Conservation (phyloP, 2,888 invertebrate genomes). For the Phrixothrix hirtus region DNA sequence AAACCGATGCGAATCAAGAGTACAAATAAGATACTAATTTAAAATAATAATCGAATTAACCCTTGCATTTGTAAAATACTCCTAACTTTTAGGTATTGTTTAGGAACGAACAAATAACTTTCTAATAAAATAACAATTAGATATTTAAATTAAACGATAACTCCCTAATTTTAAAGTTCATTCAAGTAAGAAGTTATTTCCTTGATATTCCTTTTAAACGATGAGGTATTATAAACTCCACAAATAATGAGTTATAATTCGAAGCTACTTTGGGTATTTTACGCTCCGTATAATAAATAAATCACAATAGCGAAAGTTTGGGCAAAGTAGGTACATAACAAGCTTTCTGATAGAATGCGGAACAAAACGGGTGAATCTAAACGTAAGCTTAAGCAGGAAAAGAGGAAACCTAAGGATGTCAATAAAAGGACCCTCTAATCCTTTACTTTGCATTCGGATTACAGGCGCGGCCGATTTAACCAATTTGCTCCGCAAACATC, state of each 20-base stretch:
- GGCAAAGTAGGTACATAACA: slow-evolving; percentile 28
- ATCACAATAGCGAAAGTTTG: slow-evolving; percentile 31
- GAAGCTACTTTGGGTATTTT: slow-evolving; percentile 23
- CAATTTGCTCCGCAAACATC: slow-evolving; percentile 53
- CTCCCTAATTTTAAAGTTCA: slow-evolving; percentile 22
- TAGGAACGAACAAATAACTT: not conserved
- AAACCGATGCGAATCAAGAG: too few species aligned
- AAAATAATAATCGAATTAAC: too few species aligned
- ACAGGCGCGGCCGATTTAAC: slow-evolving; percentile 53
- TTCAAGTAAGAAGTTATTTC: slow-evolving; percentile 16
- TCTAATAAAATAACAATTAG: slow-evolving; percentile 19
- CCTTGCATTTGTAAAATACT: too few species aligned
- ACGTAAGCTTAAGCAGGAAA: slow-evolving; percentile 31
- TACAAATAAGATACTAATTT: too few species aligned
- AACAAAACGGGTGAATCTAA: slow-evolving; percentile 30
- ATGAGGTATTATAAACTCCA: slow-evolving; percentile 20
- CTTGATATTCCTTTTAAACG: slow-evolving; percentile 7
- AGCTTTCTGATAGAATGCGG: slow-evolving; percentile 27
- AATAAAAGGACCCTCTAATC: slow-evolving; percentile 50
- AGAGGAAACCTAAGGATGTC: slow-evolving; percentile 41
- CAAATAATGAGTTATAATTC: slow-evolving; percentile 30
- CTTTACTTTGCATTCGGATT: slow-evolving; percentile 53
- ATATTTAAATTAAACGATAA: slow-evolving; percentile 23
- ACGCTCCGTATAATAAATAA: slow-evolving; percentile 29
- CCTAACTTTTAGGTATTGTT: too few species aligned